phyloP scores from a whole-genome alignment of 2,888 invertebrate genomes.

The Papilio demoleus region DNA sequence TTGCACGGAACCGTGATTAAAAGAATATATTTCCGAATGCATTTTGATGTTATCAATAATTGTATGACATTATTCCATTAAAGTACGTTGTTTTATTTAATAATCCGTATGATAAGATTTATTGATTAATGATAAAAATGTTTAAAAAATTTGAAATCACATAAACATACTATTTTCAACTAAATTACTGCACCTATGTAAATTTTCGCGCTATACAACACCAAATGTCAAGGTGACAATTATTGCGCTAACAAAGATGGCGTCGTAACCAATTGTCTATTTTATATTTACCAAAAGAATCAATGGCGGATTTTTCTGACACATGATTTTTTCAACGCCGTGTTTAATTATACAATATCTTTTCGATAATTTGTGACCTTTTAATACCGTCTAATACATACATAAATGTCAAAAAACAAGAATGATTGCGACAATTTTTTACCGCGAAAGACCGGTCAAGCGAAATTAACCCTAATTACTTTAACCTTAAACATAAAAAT shows the following conservation, averaged over 20 bases:
- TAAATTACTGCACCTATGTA: background rate
- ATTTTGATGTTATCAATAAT: constrained; percentile 6
- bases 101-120: constrained; percentile 15
- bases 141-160: background rate
- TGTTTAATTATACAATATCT: background rate
- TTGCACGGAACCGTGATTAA: background rate
- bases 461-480: constrained; percentile 20
- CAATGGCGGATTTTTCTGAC: no score
- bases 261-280: constrained; percentile 2
- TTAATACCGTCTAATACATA: no score
- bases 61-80: constrained; percentile 25
- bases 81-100: background rate
- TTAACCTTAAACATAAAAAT: background rate
- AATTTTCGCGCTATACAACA: constrained; percentile 30
- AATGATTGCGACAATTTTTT: background rate
- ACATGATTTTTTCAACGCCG: background rate
- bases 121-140: background rate
- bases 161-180: background rate
- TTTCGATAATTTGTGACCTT: background rate
- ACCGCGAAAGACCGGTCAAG: constrained; percentile 40
- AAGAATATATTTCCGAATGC: background rate
- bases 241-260: constrained; percentile 12
- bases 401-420: background rate
- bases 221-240: constrained; percentile 34
- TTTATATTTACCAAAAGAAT: no score